These are phyloP conservation scores for Fopius arisanus DNA, from an alignment of 1,140 invertebrate genomes.

Conservation along the genomic window DNA sequence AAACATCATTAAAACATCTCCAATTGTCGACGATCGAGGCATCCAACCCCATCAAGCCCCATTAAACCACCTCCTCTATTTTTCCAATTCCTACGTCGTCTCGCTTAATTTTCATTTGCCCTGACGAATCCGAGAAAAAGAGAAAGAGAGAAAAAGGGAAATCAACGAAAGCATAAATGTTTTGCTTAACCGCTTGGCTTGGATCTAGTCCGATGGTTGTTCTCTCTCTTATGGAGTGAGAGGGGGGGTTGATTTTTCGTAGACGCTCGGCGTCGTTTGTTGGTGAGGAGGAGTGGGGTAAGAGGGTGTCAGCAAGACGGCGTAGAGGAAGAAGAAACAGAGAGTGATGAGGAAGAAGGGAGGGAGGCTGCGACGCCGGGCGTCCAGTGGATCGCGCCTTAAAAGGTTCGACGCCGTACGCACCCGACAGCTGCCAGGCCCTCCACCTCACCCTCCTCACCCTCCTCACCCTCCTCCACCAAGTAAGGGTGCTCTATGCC, in stretches of 20 bases:
- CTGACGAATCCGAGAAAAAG: background rate
- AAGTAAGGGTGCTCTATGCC: background rate
- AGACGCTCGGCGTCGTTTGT: constrained; percentile 1
- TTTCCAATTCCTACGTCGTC: background rate
- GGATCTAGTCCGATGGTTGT: background rate
- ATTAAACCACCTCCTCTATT: no score
- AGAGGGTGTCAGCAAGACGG: background rate
- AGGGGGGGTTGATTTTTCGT: constrained; percentile 10
- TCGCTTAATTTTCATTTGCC: background rate
- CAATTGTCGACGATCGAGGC: no score
- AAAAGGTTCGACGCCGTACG: constrained; percentile 66
- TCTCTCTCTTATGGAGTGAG: background rate
- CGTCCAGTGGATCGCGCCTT: constrained; percentile 64
- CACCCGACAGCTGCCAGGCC: constrained; percentile 61
- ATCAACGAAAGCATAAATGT: background rate
- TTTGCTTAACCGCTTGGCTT: constrained; percentile 1
- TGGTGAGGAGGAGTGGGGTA: constrained; percentile 3
- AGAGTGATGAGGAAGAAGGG: constrained; percentile 22
- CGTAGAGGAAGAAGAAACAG: constrained; percentile 31
- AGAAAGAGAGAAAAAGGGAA: background rate
- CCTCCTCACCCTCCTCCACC: background rate
- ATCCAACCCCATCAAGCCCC: no score
- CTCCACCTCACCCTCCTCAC: constrained; percentile 2
- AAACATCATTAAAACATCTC: no score
- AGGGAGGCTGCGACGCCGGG: constrained; percentile 56